Conservation (phyloP, 2,113 vertebrate species). For the Ammodytes marinus region DNA sequence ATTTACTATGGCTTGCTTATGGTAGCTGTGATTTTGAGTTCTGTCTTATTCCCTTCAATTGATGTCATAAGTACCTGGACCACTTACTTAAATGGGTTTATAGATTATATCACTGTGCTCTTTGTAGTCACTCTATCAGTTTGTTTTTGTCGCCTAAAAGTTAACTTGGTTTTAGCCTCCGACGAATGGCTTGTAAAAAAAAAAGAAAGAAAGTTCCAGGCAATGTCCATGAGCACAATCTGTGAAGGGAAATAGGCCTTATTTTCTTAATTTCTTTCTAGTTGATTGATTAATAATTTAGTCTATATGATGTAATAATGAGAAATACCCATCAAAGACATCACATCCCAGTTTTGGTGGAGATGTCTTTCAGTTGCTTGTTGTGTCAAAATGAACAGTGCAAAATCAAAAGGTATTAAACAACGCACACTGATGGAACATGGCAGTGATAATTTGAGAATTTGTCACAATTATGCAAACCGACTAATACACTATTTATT, state of each 20-base stretch:
- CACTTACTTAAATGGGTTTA: conserved; percentile 39
- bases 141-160: conserved; percentile 21
- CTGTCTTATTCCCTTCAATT: conserved; percentile 33
- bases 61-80: conserved; percentile 32
- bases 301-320: not conserved
- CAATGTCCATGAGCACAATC: not conserved
- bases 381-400: not conserved
- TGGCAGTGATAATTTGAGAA: not conserved
- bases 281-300: not conserved
- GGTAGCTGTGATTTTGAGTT: conserved; percentile 17
- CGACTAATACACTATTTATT: not conserved
- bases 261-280: not conserved
- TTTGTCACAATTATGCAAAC: not conserved
- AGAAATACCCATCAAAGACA: not conserved
- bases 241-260: not conserved
- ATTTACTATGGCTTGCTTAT: conserved; percentile 36
- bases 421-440: not conserved
- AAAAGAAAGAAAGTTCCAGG: not conserved
- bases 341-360: not conserved
- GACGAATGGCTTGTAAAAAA: not conserved
- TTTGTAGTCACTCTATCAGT: conserved; percentile 6
- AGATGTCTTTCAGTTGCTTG: not conserved
- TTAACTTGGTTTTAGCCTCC: not conserved
- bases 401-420: not conserved
- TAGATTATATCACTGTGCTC: conserved; percentile 30